Evolutionary conservation across 2,797 vertebrate species (phyloP).

Genomic region (Lerista edwardsae): DNA sequence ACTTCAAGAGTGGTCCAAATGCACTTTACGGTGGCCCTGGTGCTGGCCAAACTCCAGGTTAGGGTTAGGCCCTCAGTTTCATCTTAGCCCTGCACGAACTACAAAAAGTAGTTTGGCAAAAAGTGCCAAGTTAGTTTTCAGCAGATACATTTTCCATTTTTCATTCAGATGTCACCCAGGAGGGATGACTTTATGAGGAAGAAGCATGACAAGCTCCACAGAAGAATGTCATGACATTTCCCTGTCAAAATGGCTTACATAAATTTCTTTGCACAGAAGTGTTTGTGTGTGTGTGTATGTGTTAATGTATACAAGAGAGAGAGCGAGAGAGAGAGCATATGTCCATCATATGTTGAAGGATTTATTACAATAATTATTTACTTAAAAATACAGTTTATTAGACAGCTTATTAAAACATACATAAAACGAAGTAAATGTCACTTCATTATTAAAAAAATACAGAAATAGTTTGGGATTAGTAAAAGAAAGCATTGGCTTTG

Average conservation of each 20-base stretch:
- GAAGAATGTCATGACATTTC: not conserved
- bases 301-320: too few relatives aligned
- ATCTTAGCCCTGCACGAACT: not conserved
- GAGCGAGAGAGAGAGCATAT: not conserved
- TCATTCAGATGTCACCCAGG: not conserved
- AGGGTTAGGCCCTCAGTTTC: too few relatives aligned
- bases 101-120: too few relatives aligned
- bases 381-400: constrained; percentile 72
- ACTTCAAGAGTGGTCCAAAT: too few relatives aligned
- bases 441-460: constrained; percentile 73
- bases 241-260: not conserved
- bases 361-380: constrained; percentile 31
- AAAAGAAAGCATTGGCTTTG: constrained; percentile 68
- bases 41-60: too few relatives aligned
- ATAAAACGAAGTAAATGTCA: constrained; percentile 63
- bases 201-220: not conserved
- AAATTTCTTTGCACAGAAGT: not conserved
- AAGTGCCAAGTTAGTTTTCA: not conserved
- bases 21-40: too few relatives aligned
- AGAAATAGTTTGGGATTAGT: constrained; percentile 66
- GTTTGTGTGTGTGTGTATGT: not conserved
- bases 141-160: not conserved
- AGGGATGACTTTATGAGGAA: too few relatives aligned
- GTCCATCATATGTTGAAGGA: not conserved
- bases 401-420: constrained; percentile 61